Evolutionary conservation across 35 echinoderm and acorn worm genomes (phyloP), one percentile per base, ranked within the genome.

Genomic region (Holothuria glaberrima): DNA sequence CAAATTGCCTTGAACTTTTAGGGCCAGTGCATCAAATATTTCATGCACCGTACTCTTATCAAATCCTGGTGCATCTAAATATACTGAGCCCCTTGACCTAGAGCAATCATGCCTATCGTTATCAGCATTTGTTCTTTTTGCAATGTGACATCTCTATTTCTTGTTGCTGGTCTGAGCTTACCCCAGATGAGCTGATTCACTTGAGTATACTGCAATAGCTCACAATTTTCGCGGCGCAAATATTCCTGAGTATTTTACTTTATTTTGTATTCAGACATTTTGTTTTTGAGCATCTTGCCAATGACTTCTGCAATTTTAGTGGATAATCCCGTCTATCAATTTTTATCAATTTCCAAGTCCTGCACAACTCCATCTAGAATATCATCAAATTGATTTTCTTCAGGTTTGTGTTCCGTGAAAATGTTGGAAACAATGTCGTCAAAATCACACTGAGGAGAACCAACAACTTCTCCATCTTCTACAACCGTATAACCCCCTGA

Each of bases 131-230:
- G 86, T 24, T 58, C 86, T 31, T 31, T 71, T 27, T 74, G 86
- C 20, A 75, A 75, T 21, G 56, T 46, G 5, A 59, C 27, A 54
- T 89, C 86, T 75, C 86, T 75, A 26, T 22, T 48, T 71, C 68
- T 71, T 21, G 56, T 71, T 20, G 48, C 12, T 18, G 64, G 64
- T 57, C 45, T 71, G 21, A 73, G 16, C 46, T 89, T 71, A 71
- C 12, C 46, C 65, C 86, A 89, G 14, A 88, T 88, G 7, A 71
- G 30, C 63, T 88, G 60, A 26, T 88, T 88, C 35, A 88, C 85
- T 46, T 62, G 85, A 29, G 85, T 88, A 28, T 6, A 30, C 21
- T 57, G 24, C 7, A 84, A 71, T 19, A 44, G 30, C 14, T 48
- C 69, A 24, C 41, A 71, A 45, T 89, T 89, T 54, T 89, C 45